Conservation (phyloP, 2,797 vertebrate genomes). For the Phalanger gymnotis region DNA sequence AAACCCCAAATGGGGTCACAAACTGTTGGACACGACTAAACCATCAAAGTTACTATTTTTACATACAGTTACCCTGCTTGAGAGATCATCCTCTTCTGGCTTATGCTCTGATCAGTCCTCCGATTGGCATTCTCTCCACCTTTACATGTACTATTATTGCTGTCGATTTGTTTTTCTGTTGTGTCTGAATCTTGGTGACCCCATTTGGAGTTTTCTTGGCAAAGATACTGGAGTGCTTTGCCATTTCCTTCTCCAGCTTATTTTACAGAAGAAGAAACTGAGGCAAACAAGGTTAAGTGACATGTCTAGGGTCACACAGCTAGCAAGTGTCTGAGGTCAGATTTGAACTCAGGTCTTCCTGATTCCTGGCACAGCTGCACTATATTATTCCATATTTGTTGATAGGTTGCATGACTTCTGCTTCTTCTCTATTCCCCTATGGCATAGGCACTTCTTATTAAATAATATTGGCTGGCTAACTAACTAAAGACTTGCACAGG, state of each 20-base stretch:
- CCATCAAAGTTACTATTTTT: not conserved
- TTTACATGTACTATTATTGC: not conserved
- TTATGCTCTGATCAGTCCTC: not conserved
- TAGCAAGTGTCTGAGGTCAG: not conserved
- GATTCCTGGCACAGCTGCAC: not conserved
- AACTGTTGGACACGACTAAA: not conserved
- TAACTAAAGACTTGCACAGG: conserved; percentile 15
- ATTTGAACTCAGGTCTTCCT: not conserved
- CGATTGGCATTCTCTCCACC: too few species aligned
- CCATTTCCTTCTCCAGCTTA: not conserved
- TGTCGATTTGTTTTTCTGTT: not conserved
- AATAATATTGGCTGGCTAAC: not conserved
- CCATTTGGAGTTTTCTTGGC: not conserved
- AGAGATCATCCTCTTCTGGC: not conserved
- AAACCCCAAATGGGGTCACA: not conserved
- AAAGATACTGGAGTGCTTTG: not conserved
- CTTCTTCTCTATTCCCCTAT: not conserved
- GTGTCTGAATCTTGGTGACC: not conserved
- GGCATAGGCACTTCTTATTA: not conserved
- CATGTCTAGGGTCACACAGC: not conserved
- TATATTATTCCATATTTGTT: not conserved
- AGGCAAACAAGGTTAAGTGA: not conserved
- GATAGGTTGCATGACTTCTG: not conserved
- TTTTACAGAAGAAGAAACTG: not conserved
- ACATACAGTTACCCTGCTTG: not conserved